Evolutionary conservation across 2,113 vertebrate genomes (phyloP), one percentile per base, ranked within the genome.

Genomic region (Lucifuga dentata): DNA sequence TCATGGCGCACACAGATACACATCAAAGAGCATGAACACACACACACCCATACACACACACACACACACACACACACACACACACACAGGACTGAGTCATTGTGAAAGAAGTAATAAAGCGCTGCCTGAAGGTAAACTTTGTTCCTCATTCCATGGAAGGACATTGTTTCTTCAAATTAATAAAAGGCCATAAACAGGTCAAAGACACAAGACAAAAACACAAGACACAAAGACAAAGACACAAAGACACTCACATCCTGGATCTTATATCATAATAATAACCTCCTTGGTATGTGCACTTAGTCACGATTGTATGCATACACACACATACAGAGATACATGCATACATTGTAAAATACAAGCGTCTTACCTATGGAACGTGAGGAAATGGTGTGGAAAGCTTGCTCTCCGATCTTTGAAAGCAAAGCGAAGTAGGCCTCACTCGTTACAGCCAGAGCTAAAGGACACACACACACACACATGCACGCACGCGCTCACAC

Each of bases 391-490:
- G 92, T 95, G 87, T 94, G 91, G 16, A 95, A 80, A 0, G 96
- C 96, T 61, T 90, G 95, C 72, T 97, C 94, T 46, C 95, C 97
- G 1, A 98, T 94, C 91, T 93, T 95, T 79, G 95, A 94, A 0
- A 99, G 92, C 0, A 94, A 94, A 1, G 68, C 93, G 85, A 97
- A 99, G 84, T 99, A 99, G 12, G 94, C 90, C 51, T 98, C 95
- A 2, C 96, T 95, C 0, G 93, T 95, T 29, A 86, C 81, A 0
- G 94, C 92, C 43, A 99, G 87, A 2, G 91, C 97, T 99, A 63
- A 56, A 85, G 72, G 24, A 81, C 46, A 85, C 48, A 74, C 29
- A 70, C 20, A 76, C 12, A 82, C 39, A 53, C 21, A 62, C 29
- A 63, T 12, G 23, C 33, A 64, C 32, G 24, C 57, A 35, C 20